Conservation (phyloP, 2,113 vertebrate genomes). For the Rhabdomys dilectus region DNA sequence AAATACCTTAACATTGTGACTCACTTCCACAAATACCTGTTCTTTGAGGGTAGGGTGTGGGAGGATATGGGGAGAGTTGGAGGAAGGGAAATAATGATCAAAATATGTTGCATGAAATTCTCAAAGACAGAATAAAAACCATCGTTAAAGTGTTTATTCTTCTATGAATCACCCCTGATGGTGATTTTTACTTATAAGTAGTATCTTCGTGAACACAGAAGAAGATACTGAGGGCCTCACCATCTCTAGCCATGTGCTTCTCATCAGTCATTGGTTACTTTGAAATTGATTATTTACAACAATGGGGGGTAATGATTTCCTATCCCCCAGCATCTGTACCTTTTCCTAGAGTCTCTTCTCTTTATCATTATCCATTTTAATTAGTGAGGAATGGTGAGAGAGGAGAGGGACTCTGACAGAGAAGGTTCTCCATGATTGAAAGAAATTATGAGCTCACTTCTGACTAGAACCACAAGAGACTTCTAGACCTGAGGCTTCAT, state of each 20-base stretch:
- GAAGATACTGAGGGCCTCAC: not conserved
- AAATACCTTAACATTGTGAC: constrained; percentile 38
- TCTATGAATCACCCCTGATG: not conserved
- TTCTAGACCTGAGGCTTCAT: not conserved
- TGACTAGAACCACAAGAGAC: not conserved
- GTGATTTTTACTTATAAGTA: not conserved
- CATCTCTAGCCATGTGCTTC: not conserved
- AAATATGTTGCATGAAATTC: not conserved
- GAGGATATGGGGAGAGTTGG: not conserved
- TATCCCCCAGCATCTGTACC: not conserved
- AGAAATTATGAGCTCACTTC: not conserved
- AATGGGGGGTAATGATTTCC: not conserved
- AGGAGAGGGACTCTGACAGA: not conserved
- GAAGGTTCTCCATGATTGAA: fast-evolving
- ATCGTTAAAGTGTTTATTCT: not conserved
- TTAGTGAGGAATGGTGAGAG: not conserved
- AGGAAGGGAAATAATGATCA: not conserved
- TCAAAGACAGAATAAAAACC: not conserved
- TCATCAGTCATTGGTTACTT: not conserved
- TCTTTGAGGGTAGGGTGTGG: not conserved
- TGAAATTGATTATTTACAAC: not conserved
- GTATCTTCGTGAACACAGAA: not conserved
- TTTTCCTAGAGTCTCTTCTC: constrained; percentile 12
- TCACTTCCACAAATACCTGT: constrained; percentile 44
- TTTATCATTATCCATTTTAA: not conserved